Evolutionary conservation across 2,797 vertebrate species (phyloP).

Genomic region (Rhinogobio ventralis): DNA sequence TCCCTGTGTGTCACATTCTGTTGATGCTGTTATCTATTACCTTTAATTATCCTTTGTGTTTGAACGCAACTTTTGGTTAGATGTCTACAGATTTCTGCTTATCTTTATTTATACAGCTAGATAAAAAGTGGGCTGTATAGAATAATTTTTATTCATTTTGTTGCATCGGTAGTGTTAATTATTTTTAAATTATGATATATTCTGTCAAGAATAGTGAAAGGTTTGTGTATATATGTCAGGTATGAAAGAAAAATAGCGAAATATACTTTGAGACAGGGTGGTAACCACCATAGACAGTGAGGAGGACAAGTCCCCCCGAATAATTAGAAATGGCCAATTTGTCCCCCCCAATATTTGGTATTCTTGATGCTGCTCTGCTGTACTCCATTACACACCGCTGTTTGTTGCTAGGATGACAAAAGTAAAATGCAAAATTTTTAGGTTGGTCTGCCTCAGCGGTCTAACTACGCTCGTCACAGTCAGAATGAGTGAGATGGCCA

Average conservation of each 20-base stretch:
- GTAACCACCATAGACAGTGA: no score
- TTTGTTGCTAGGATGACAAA: no score
- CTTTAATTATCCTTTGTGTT: constrained; percentile 69
- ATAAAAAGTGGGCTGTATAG: constrained; percentile 3
- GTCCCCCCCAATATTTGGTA: no score
- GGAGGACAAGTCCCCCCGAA: no score
- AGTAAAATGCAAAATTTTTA: no score
- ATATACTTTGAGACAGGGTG: neutral
- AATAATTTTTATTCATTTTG: neutral
- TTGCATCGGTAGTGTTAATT: neutral
- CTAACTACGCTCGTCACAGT: no score
- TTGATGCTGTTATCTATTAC: constrained; percentile 69
- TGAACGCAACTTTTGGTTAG: constrained; percentile 39
- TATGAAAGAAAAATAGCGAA: neutral
- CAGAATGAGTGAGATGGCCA: no score
- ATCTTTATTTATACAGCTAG: constrained; percentile 54
- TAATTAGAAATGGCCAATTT: no score
- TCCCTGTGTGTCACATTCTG: constrained; percentile 64
- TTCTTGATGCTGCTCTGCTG: no score
- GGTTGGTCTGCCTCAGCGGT: no score
- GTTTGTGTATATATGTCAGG: neutral
- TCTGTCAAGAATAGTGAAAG: neutral
- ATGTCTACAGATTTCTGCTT: constrained; percentile 36
- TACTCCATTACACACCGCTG: no score
- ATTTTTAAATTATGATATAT: neutral